phyloP scores from a whole-genome alignment of 30 jellyfish, hydroid and myxozoan genomes.

The Catostylus mosaicus region DNA sequence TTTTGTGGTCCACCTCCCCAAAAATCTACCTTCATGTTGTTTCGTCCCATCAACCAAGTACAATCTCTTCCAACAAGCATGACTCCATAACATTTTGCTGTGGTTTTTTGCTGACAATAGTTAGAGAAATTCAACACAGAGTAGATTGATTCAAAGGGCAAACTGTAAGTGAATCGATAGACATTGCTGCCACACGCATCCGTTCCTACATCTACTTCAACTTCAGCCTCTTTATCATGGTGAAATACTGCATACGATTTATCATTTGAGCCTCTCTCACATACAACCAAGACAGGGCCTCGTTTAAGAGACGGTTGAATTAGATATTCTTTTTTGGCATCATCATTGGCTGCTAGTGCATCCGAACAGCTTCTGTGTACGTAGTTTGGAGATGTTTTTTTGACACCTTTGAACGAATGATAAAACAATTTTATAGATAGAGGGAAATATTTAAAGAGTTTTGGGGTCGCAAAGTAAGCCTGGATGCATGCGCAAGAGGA shows the following conservation, averaged over 20 bases:
- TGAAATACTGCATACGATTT: slow-evolving; percentile 21
- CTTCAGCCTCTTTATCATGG: slow-evolving; percentile 27
- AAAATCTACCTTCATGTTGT: not conserved
- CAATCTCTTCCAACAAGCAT: slow-evolving; percentile 15
- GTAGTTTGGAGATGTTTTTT: not conserved
- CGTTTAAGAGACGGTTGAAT: slow-evolving; percentile 24
- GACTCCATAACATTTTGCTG: slow-evolving; percentile 30
- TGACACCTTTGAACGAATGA: not conserved
- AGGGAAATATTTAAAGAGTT: no score
- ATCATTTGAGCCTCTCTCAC: slow-evolving; percentile 3
- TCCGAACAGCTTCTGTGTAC: slow-evolving; percentile 16
- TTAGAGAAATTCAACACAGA: slow-evolving; percentile 10
- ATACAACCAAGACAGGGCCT: slow-evolving; percentile 2
- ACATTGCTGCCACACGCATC: slow-evolving; percentile 14
- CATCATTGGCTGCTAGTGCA: slow-evolving; percentile 8
- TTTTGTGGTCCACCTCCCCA: slow-evolving; percentile 50
- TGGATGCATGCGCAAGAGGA: no score
- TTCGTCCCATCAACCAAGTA: slow-evolving; percentile 40
- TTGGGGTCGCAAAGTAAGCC: no score
- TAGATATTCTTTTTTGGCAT: not conserved
- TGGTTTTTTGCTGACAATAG: slow-evolving; percentile 6
- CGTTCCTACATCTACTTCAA: not conserved
- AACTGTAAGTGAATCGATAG: not conserved
- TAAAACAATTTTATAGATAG: no score
- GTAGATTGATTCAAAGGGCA: not conserved